These are phyloP conservation scores for Archocentrus centrarchus DNA, from an alignment of 2,113 vertebrate genomes.

Conservation along the genomic window DNA sequence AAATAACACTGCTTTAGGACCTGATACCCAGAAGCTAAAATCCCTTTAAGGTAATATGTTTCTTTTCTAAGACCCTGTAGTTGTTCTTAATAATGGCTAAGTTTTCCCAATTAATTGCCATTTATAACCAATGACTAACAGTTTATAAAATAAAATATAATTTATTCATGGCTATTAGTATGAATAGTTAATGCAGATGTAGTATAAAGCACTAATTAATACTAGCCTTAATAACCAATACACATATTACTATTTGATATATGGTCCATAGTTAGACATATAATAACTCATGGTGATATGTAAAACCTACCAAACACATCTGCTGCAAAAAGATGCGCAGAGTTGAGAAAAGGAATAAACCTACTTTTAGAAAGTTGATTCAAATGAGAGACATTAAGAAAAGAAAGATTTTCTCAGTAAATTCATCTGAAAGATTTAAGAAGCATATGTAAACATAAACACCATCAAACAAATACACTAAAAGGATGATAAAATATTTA, in stretches of 20 bases:
- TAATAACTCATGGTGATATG: not conserved
- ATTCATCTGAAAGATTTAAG: constrained; percentile 11
- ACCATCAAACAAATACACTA: constrained; percentile 17
- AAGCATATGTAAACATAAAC: constrained; percentile 12
- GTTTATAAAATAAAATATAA: not conserved
- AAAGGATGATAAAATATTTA: constrained; percentile 17
- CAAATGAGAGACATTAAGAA: constrained; percentile 6
- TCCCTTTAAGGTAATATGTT: not conserved
- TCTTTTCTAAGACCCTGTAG: not conserved
- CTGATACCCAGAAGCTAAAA: not conserved
- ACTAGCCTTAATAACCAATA: not conserved
- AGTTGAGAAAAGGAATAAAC: not conserved
- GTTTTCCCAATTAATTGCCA: not conserved
- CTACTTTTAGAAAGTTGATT: not conserved
- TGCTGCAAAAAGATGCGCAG: not conserved
- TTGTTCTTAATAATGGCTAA: not conserved
- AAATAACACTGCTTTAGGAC: too few relatives aligned
- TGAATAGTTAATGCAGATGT: not conserved
- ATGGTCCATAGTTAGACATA: not conserved
- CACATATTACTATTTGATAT: not conserved
- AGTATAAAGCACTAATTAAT: not conserved
- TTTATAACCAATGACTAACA: not conserved
- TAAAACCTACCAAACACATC: not conserved
- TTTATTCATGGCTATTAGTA: not conserved
- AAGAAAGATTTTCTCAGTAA: not conserved